A percentile compares a stretch with the other conserved stretches of the same genome.
Conservation (phyloP, 2,113 vertebrate genomes). For the Gasterosteus nipponicus region DNA sequence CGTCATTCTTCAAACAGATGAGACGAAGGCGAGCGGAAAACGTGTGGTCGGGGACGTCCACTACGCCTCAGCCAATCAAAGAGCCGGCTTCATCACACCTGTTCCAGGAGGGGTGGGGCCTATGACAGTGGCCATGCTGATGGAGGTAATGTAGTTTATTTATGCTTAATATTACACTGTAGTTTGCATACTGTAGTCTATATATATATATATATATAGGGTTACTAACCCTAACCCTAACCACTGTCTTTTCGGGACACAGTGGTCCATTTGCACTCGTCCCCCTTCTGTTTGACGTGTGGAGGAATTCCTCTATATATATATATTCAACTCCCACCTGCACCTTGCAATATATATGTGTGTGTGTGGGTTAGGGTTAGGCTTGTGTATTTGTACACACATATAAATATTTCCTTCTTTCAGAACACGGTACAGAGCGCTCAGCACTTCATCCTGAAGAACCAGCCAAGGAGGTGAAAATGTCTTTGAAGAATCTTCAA, state of each 20-base stretch:
- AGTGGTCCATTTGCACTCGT: no score
- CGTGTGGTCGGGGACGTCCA: conserved; percentile 93
- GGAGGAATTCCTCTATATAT: no score
- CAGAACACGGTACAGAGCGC: conserved; percentile 96
- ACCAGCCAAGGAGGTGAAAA: conserved; percentile 81
- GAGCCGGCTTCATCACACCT: conserved; percentile 91
- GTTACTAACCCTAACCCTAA: no score
- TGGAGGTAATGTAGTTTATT: conserved; percentile 85
- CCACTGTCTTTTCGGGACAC: no score
- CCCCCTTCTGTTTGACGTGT: no score
- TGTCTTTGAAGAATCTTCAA: neutral
- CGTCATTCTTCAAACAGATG: conserved; percentile 77
- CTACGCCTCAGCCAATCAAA: conserved; percentile 86
- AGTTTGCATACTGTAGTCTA: no score
- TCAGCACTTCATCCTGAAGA: conserved; percentile 83
- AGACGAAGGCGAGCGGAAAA: conserved; percentile 84
- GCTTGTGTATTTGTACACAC: no score
- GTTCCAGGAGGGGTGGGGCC: conserved; percentile 97
- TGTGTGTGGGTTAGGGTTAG: neutral
- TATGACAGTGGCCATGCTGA: conserved; percentile 99
- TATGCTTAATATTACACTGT: neutral
- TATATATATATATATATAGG: no score
- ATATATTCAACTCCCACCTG: no score
- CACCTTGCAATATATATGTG: neutral
- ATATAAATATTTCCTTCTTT: conserved; percentile 18